Evolutionary conservation across 1,140 invertebrate genomes (phyloP), one percentile per base, ranked within the genome.

Genomic region (Zaprionus tsacasi): DNA sequence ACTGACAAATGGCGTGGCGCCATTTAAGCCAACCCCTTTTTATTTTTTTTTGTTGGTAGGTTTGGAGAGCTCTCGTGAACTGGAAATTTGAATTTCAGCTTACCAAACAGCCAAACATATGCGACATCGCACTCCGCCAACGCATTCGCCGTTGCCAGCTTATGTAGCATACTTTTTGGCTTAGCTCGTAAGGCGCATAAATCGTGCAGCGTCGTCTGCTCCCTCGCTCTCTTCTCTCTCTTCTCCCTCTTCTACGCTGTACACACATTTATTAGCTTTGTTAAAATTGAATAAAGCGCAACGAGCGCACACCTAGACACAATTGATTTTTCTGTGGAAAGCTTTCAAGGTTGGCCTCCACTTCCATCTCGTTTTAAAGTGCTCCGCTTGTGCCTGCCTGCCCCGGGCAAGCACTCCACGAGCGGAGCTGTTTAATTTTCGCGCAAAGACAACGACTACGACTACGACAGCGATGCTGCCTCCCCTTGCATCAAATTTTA

Each of bases 11-110:
- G 88, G 86, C 73, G 87, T 86, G 78, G 86, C 85, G 75, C 78
- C 78, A 79, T 85, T 89, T 89, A 89, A 89, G 85, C 85, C 81
- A 83, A 81, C 83, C 83, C 83, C 78, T 83, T 87, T 78, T 45
- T 3, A 8, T 60, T 83, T 87, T 78, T 45, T 15, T 57, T 45
- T 21, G 21, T 21, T 21, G 21, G 27, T 30, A 30, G 17, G 54
- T 35, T 27, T 21, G 40, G n/a, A 21, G 7, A 25, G 33, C 33
- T 8, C 21, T n/a, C 50, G 77, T 69, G 76, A 52, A 65, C 70
- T 81, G 81, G 81, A 89, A 89, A 88, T 89, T 89, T 89, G 85
- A 89, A 89, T 89, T 85, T 89, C 85, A 85, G 85, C 85, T 89
- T 85, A 89, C 68, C 74, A 67, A 82, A 81, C 70, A 76, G 58